Conservation (phyloP, 1,140 invertebrate species). For the Drosophila sechellia region DNA sequence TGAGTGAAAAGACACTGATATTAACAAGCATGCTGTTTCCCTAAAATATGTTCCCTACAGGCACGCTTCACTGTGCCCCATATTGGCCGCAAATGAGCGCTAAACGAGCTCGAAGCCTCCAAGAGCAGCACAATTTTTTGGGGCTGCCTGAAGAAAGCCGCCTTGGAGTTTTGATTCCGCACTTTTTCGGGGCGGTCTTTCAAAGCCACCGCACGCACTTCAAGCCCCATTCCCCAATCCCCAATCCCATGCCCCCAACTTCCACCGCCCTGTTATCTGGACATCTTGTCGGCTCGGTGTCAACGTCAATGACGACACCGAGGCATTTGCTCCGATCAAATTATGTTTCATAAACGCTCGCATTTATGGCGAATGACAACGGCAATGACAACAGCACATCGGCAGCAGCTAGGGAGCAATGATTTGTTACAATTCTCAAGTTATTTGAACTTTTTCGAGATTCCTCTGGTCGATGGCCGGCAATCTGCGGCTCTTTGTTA, state of each 20-base stretch:
- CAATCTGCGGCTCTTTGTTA: slow-evolving; percentile 18
- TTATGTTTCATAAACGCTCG: slow-evolving; percentile 83
- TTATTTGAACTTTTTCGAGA: slow-evolving; percentile 72
- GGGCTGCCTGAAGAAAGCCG: slow-evolving; percentile 62
- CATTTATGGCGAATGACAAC: slow-evolving; percentile 68
- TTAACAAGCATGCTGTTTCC: too few relatives aligned
- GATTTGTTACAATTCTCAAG: slow-evolving; percentile 76
- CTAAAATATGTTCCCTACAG: too few relatives aligned
- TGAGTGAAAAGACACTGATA: too few relatives aligned
- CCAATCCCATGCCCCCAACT: background rate
- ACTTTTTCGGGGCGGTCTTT: slow-evolving; percentile 78
- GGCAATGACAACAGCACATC: slow-evolving; percentile 34
- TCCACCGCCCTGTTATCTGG: slow-evolving; percentile 23
- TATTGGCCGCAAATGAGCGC: slow-evolving; percentile 65
- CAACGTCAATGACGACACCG: slow-evolving; percentile 65
- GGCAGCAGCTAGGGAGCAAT: slow-evolving; percentile 43
- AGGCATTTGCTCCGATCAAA: slow-evolving; percentile 77
- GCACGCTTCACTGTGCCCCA: slow-evolving; percentile 24
- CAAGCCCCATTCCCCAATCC: background rate
- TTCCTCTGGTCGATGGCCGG: slow-evolving; percentile 21
- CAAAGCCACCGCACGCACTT: slow-evolving; percentile 61
- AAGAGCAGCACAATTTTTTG: slow-evolving; percentile 23
- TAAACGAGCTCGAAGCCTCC: slow-evolving; percentile 61
- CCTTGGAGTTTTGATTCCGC: slow-evolving; percentile 47
- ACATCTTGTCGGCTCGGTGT: slow-evolving; percentile 54